phyloP scores from a whole-genome alignment of 2,888 invertebrate species.

The Petrolisthes cinctipes region DNA sequence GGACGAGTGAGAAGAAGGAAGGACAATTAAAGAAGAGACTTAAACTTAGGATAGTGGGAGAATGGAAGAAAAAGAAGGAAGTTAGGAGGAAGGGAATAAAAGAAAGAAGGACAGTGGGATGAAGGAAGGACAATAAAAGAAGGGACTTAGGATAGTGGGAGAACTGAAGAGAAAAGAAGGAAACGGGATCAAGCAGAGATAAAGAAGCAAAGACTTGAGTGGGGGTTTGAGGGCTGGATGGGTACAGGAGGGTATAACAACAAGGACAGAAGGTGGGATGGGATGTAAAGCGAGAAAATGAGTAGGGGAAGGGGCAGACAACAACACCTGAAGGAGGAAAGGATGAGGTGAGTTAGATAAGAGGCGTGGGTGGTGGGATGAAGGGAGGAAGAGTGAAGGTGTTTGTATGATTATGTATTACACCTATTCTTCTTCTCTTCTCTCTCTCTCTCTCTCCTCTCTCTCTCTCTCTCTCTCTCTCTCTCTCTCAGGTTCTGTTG shows the following conservation, averaged over 20 bases:
- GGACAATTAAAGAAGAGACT: no score
- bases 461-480: not conserved
- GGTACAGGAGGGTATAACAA: no score
- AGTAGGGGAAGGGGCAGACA: not conserved
- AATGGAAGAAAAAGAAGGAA: conserved; percentile 7
- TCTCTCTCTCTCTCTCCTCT: not conserved
- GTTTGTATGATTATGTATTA: no score
- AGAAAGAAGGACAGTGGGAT: not conserved
- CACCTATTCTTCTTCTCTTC: not conserved
- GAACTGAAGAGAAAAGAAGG: not conserved
- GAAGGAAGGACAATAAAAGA: not conserved
- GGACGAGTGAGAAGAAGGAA: no score
- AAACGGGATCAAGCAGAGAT: not conserved
- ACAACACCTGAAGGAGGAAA: not conserved
- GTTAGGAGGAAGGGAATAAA: not conserved
- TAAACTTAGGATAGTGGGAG: not conserved
- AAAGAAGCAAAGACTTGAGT: not conserved
- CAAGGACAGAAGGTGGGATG: not conserved
- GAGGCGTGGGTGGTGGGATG: not conserved
- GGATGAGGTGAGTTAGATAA: not conserved
- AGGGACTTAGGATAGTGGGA: not conserved
- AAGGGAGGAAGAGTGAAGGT: not conserved
- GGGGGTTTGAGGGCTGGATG: not conserved
- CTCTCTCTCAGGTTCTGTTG: no score
- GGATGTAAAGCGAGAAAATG: not conserved